Evolutionary conservation across 2,888 invertebrate genomes (phyloP).

Genomic region (Galerucella nymphaeae): DNA sequence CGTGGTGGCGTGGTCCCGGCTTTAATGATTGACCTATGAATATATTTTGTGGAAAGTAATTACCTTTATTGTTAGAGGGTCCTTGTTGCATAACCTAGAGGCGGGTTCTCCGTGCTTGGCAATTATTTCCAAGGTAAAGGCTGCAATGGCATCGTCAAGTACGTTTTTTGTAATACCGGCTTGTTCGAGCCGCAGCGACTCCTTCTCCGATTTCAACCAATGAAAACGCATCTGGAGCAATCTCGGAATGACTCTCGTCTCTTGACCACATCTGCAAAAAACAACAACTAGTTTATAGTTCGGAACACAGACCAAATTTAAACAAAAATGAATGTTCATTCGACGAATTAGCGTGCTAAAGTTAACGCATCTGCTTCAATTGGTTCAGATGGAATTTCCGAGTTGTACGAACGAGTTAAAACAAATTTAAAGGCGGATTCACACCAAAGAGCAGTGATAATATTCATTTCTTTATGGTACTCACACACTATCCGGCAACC

Average conservation of each 20-base stretch:
- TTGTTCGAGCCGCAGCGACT: constrained; percentile 88
- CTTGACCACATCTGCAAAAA: constrained; percentile 87
- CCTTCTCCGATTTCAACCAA: constrained; percentile 95
- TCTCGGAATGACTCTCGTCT: constrained; percentile 95
- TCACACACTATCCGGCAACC: too few relatives aligned
- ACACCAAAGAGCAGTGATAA: too few relatives aligned
- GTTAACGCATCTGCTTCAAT: neutral
- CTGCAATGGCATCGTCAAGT: constrained; percentile 94
- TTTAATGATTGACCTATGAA: too few relatives aligned
- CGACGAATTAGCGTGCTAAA: neutral
- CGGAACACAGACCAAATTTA: too few relatives aligned
- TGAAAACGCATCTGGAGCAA: constrained; percentile 95
- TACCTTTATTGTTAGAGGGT: constrained; percentile 92
- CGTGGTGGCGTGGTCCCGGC: too few relatives aligned
- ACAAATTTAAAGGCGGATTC: neutral
- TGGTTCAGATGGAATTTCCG: neutral
- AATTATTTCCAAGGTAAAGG: constrained; percentile 96
- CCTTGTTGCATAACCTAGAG: constrained; percentile 96
- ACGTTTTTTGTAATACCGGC: constrained; percentile 93
- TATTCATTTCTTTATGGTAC: too few relatives aligned
- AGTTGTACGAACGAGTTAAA: neutral
- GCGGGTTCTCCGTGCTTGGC: constrained; percentile 97
- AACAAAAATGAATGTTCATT: neutral
- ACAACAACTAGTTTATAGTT: constrained; percentile 3
- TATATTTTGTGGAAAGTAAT: neutral